Base-by-base conservation (phyloP, 2,888 invertebrate species). In the Cephus nigrinus region DNA sequence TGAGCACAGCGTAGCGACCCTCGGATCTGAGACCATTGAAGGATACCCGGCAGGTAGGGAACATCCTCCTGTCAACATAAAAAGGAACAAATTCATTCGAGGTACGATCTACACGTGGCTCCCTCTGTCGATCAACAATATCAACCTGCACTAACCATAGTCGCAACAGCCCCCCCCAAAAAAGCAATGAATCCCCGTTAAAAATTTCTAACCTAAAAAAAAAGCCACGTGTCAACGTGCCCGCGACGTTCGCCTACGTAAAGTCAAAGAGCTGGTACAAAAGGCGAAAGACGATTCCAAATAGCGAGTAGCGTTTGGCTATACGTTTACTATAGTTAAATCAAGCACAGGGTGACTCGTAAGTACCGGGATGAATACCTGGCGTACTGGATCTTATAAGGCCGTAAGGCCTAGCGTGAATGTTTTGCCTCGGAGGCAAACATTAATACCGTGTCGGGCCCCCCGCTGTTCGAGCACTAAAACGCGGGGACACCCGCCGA, bases 41-140 rank as follows among this genome's bases (percentile, higher is more conserved):
- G 81, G 98, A 97, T 82, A 98, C 97, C 82, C 98, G 95, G 88
- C 99, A 96, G 84, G 98, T 98, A 84, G 99, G 99, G 92, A 99
- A 99, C 99, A 99, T 99, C 88, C 99, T 95, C 92, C 99, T 99
- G 94, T 83, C 55, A 55, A 55, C 55, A 23, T 55, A 23, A 23
- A 2, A 55, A 55, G 9, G 9, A 55, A 55, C 93, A 55, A 55
- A 9, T 55, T 55, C 55, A 55, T 55, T 55, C 55, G 2, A 55
- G 55, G 5, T 55, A 23, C 55, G 5, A 9, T 55, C 55, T 1
- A 23, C 55, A 0, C 55, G 9, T 23, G 1, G 55, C 23, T 9
- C 55, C 55, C 55, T 55, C 55, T 55, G 0, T 55, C 55, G 5
- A 55, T 9, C 55, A 9, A 23, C 23, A 55, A 9, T 55, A 55